Conservation (phyloP, 2,113 vertebrate genomes). For the Nycticorax nycticorax region DNA sequence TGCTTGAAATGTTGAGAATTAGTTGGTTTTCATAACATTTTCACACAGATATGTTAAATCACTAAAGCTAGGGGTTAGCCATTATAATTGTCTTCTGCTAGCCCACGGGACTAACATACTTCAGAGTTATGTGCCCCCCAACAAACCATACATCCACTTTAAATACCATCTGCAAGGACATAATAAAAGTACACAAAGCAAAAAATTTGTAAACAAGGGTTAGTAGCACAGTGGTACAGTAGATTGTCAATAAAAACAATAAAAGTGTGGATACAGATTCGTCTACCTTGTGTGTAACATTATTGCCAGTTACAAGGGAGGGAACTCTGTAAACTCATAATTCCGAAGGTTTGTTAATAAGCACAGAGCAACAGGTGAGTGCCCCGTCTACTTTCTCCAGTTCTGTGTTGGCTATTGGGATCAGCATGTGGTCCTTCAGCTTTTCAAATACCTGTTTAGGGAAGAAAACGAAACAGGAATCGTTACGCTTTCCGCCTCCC, state of each 20-base stretch:
- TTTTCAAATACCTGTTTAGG: slow-evolving; percentile 89
- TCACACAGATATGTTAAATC: slow-evolving; percentile 54
- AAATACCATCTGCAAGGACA: slow-evolving; percentile 65
- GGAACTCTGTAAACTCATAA: slow-evolving; percentile 74
- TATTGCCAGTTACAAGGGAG: slow-evolving; percentile 63
- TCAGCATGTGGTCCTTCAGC: slow-evolving; percentile 94
- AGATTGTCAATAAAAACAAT: slow-evolving; percentile 77
- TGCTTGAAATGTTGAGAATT: slow-evolving; percentile 17
- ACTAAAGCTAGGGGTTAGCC: slow-evolving; percentile 52
- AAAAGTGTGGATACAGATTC: slow-evolving; percentile 66
- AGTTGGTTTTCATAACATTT: slow-evolving; percentile 22
- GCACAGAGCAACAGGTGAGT: slow-evolving; percentile 90
- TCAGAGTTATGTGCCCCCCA: slow-evolving; percentile 57
- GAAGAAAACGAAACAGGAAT: not conserved
- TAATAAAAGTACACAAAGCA: slow-evolving; percentile 63
- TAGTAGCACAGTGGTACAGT: slow-evolving; percentile 79
- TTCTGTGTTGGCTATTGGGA: slow-evolving; percentile 86
- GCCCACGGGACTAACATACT: slow-evolving; percentile 54
- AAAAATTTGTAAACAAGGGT: slow-evolving; percentile 78
- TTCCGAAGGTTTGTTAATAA: slow-evolving; percentile 87
- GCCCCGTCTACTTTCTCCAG: slow-evolving; percentile 88
- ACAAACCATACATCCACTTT: slow-evolving; percentile 57
- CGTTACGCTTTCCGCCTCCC: not conserved
- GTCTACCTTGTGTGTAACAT: slow-evolving; percentile 60
- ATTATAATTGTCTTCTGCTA: slow-evolving; percentile 54